Conservation (phyloP, 2,113 vertebrate species). For the Saguinus midas region DNA sequence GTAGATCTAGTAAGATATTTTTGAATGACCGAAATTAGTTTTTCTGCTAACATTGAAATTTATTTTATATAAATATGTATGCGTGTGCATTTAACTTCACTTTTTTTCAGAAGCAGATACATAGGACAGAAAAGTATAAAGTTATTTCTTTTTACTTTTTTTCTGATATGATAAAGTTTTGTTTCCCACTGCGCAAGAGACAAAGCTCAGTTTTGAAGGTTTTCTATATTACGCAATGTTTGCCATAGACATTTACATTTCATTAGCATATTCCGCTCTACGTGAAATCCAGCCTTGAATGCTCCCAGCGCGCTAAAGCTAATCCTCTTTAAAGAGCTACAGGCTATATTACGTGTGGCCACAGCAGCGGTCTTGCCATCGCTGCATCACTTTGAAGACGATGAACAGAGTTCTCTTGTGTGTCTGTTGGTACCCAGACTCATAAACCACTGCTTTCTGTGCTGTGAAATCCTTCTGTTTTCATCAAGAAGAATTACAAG, state of each 20-base stretch:
- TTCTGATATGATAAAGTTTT: constrained; percentile 49
- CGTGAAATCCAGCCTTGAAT: constrained; percentile 81
- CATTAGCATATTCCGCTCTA: constrained; percentile 85
- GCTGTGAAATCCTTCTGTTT: constrained; percentile 76
- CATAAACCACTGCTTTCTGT: constrained; percentile 70
- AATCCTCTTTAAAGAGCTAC: constrained; percentile 88
- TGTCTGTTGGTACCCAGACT: constrained; percentile 60
- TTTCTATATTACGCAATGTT: constrained; percentile 83
- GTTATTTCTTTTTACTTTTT: background rate
- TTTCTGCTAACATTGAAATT: background rate
- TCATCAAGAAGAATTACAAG: constrained; percentile 58
- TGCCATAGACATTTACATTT: constrained; percentile 84
- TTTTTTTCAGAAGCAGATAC: constrained; percentile 11
- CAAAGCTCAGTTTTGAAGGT: constrained; percentile 77
- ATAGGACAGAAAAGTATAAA: background rate
- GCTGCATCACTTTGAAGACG: constrained; percentile 83
- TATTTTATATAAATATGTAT: background rate
- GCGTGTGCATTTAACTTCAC: background rate
- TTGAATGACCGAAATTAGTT: constrained; percentile 15
- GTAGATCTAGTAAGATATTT: background rate
- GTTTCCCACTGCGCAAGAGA: constrained; percentile 74
- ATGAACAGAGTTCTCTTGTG: constrained; percentile 85
- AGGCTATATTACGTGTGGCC: constrained; percentile 85
- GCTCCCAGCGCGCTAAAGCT: constrained; percentile 80
- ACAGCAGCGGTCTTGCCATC: constrained; percentile 74